phyloP scores from a whole-genome alignment of 2,113 vertebrate genomes.

The Pseudopodoces humilis region DNA sequence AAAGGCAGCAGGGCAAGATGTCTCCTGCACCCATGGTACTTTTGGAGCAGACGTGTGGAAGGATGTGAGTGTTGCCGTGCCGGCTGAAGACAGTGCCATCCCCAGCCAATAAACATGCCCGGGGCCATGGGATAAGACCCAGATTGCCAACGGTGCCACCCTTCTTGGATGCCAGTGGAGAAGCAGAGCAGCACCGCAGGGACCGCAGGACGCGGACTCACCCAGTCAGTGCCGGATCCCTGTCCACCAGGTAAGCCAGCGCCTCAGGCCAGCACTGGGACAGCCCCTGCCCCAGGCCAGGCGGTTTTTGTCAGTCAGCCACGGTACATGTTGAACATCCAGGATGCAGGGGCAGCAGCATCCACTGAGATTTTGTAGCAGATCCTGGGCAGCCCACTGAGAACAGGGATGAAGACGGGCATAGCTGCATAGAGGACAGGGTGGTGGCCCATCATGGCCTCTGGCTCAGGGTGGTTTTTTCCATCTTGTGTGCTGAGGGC shows the following conservation, averaged over 20 bases:
- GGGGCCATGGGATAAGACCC: accelerated
- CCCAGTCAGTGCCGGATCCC: not conserved
- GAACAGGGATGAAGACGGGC: not conserved
- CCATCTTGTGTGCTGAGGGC: not conserved
- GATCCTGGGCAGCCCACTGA: not conserved
- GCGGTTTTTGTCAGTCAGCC: accelerated
- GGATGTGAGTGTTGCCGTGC: accelerated
- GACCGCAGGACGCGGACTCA: not conserved
- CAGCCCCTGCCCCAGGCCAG: accelerated
- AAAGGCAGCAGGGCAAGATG: not conserved
- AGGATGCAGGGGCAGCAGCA: accelerated
- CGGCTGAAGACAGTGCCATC: not conserved
- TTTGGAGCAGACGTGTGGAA: accelerated
- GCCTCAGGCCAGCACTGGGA: not conserved
- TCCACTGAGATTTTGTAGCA: not conserved
- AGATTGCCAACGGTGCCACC: accelerated
- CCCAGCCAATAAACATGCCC: accelerated
- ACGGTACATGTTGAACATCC: not conserved
- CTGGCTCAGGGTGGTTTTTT: not conserved
- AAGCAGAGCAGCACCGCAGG: not conserved
- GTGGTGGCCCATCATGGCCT: not conserved
- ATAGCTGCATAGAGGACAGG: accelerated
- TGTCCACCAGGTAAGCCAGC: not conserved
- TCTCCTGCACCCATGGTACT: not conserved
- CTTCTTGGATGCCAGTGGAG: not conserved